Evolutionary conservation across 2,113 vertebrate species (phyloP).

Genomic region (Dromiciops gliroides): DNA sequence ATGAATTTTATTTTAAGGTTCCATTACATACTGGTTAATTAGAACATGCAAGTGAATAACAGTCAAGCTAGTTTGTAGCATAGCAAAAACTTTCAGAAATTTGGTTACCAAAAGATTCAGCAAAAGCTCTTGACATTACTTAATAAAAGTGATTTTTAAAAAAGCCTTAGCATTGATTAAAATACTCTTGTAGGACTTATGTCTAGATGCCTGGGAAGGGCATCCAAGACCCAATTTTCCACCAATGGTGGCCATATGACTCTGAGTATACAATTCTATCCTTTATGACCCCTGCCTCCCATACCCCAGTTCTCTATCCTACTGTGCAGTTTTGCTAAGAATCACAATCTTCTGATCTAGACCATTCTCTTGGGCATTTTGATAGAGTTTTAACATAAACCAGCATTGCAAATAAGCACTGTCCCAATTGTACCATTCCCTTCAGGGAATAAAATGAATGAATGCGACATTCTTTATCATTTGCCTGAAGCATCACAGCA

Average conservation of each 20-base stretch:
- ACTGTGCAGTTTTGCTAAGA: background rate
- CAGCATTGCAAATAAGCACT: slow-evolving; percentile 20
- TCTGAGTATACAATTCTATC: background rate
- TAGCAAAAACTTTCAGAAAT: slow-evolving; percentile 59
- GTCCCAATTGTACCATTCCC: background rate
- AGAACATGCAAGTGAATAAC: slow-evolving; percentile 42
- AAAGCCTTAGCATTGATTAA: background rate
- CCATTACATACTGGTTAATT: slow-evolving; percentile 71
- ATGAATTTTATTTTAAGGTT: slow-evolving; percentile 80
- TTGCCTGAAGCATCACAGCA: background rate
- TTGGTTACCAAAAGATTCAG: slow-evolving; percentile 29
- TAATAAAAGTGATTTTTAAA: slow-evolving; percentile 33
- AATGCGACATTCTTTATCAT: background rate
- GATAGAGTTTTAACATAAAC: slow-evolving; percentile 32
- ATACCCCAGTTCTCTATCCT: background rate
- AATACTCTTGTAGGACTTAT: background rate
- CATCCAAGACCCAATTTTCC: slow-evolving; percentile 25
- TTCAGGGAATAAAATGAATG: background rate
- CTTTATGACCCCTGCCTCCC: no score
- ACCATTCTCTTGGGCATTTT: background rate
- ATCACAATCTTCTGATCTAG: background rate
- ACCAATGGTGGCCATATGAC: background rate
- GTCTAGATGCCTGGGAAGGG: background rate
- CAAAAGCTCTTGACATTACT: slow-evolving; percentile 36
- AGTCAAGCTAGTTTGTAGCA: slow-evolving; percentile 63